phyloP scores from a whole-genome alignment of 2,113 vertebrate genomes.

The Pycnonotus jocosus region DNA sequence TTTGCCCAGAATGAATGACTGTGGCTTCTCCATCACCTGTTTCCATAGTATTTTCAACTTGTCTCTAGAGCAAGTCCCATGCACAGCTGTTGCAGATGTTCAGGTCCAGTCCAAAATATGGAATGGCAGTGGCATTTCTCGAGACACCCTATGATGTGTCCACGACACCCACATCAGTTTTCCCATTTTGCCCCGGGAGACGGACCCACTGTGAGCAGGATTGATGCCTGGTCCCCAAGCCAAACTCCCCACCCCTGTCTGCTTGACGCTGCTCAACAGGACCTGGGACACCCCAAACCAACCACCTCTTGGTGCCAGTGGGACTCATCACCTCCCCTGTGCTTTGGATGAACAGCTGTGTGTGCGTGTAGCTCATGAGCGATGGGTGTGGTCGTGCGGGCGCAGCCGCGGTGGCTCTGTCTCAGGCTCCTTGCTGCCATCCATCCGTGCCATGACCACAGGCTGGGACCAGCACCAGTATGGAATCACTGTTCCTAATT shows the following conservation, averaged over 20 bases:
- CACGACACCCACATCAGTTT: not conserved
- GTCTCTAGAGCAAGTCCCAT: not conserved
- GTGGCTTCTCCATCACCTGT: not conserved
- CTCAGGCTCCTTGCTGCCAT: not conserved
- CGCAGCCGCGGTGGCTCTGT: rapidly evolving
- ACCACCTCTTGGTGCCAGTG: not conserved
- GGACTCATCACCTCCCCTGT: not conserved
- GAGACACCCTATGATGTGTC: rapidly evolving
- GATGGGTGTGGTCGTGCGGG: rapidly evolving
- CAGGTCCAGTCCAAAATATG: not conserved
- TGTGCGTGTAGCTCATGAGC: rapidly evolving
- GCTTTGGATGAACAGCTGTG: not conserved
- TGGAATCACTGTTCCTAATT: not conserved
- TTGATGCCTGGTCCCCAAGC: not conserved
- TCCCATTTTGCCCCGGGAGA: rapidly evolving
- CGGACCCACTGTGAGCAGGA: not conserved
- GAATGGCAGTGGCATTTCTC: not conserved
- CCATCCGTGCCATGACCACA: not conserved
- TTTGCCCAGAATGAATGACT: not conserved
- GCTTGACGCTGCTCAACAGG: not conserved
- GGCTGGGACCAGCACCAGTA: not conserved
- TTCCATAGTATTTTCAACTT: not conserved
- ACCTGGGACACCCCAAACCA: not conserved
- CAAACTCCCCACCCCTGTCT: not conserved
- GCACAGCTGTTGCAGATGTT: not conserved